phyloP scores from a whole-genome alignment of 2,113 vertebrate genomes.

The Choloepus hoffmanni region DNA sequence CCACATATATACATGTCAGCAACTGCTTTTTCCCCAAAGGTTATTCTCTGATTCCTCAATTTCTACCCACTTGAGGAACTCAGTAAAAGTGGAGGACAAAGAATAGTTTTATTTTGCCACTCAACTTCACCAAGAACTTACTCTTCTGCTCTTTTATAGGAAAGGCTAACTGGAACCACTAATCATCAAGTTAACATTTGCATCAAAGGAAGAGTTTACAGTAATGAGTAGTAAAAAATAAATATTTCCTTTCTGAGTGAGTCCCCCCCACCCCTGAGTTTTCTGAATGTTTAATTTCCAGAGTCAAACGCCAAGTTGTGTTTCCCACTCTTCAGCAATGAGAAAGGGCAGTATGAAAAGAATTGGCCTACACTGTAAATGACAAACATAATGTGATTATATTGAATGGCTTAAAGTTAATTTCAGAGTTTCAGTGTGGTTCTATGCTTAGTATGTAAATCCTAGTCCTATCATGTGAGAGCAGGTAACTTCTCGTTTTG shows the following conservation, averaged over 20 bases:
- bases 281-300: slow-evolving; percentile 57
- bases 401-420: neutral
- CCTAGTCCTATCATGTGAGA: neutral
- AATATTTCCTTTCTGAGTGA: neutral
- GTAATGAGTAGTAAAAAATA: slow-evolving; percentile 60
- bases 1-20: neutral
- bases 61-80: neutral
- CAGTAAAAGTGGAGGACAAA: neutral
- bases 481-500: slow-evolving; percentile 51
- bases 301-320: slow-evolving; percentile 11
- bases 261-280: slow-evolving; percentile 36
- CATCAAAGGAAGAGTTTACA: slow-evolving; percentile 1
- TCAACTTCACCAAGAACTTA: neutral
- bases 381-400: neutral
- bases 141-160: neutral
- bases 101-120: neutral
- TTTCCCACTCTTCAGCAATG: slow-evolving; percentile 1
- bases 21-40: neutral
- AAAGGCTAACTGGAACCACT: slow-evolving; percentile 13
- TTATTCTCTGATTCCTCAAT: neutral
- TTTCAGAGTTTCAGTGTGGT: slow-evolving; percentile 55
- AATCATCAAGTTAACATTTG: slow-evolving; percentile 24
- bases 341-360: slow-evolving; percentile 45
- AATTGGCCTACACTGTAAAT: slow-evolving; percentile 47
- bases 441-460: slow-evolving; percentile 36